These are phyloP conservation scores for Sebastiscus tertius DNA, from an alignment of 2,797 vertebrate species.

Conservation along the genomic window DNA sequence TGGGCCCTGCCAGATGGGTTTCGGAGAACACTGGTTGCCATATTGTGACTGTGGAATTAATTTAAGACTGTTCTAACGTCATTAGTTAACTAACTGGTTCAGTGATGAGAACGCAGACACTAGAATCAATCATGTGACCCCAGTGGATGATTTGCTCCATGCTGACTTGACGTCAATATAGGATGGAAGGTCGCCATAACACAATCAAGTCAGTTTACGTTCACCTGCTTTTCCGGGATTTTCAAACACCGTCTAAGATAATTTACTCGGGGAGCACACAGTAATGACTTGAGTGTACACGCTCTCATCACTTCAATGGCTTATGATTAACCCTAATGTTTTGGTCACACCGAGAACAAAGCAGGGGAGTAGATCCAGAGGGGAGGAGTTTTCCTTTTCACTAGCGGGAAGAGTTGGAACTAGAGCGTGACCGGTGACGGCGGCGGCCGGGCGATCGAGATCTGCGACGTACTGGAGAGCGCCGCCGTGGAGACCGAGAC, in stretches of 20 bases:
- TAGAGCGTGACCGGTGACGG: slow-evolving; percentile 91
- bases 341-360: neutral
- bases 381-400: neutral
- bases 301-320: neutral
- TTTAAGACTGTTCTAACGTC: neutral
- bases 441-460: slow-evolving; percentile 89
- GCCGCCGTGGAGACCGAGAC: slow-evolving; percentile 89
- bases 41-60: neutral
- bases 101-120: slow-evolving; percentile 1
- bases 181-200: neutral
- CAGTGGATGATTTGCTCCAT: neutral
- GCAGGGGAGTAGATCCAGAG: neutral
- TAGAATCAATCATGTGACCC: neutral
- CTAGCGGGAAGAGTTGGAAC: slow-evolving; percentile 93
- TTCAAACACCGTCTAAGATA: too few species aligned
- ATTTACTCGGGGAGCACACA: neutral
- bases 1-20: neutral
- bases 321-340: neutral
- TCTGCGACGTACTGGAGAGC: slow-evolving; percentile 89
- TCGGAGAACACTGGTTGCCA: neutral
- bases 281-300: neutral
- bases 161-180: neutral
- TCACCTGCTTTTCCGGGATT: too few species aligned
- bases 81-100: neutral
- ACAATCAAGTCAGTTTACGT: neutral